phyloP scores from a whole-genome alignment of 1,140 invertebrate species.

The Trichoplusia ni region DNA sequence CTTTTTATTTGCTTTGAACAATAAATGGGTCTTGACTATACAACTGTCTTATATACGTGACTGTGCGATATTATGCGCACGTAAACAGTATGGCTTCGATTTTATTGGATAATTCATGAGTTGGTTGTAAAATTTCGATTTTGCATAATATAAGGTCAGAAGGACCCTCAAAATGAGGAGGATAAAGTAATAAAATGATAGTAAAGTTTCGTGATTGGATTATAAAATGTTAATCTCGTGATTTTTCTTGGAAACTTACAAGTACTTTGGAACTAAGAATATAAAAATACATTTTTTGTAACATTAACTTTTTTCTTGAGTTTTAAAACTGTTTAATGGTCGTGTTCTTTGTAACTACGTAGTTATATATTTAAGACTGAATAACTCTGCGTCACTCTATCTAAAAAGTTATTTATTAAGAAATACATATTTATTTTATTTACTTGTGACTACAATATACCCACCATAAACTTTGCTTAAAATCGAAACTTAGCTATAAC shows the following conservation, averaged over 20 bases:
- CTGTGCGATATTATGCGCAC: slow-evolving; percentile 50
- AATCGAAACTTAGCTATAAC: too few species aligned
- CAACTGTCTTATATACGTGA: slow-evolving; percentile 60
- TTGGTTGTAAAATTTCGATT: slow-evolving; percentile 44
- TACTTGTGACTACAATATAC: too few species aligned
- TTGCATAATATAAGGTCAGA: slow-evolving; percentile 46
- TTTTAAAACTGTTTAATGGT: too few species aligned
- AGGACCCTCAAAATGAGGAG: slow-evolving; percentile 34
- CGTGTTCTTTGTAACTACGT: too few species aligned
- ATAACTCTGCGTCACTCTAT: too few species aligned
- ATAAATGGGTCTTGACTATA: slow-evolving; percentile 68
- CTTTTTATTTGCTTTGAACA: slow-evolving; percentile 73
- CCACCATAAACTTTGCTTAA: too few species aligned
- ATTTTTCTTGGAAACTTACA: background rate
- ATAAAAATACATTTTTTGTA: too few species aligned
- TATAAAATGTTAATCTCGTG: slow-evolving; percentile 30
- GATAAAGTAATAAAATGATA: slow-evolving; percentile 39
- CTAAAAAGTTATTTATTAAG: too few species aligned
- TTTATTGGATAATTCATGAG: slow-evolving; percentile 62
- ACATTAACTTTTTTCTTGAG: background rate
- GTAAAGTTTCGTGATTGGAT: slow-evolving; percentile 31
- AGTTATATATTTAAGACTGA: too few species aligned
- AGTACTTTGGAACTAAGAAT: background rate
- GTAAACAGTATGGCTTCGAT: slow-evolving; percentile 53
- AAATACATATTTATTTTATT: too few species aligned